Base-by-base conservation (phyloP, 2,113 vertebrate species). In the Ophiodon elongatus region DNA sequence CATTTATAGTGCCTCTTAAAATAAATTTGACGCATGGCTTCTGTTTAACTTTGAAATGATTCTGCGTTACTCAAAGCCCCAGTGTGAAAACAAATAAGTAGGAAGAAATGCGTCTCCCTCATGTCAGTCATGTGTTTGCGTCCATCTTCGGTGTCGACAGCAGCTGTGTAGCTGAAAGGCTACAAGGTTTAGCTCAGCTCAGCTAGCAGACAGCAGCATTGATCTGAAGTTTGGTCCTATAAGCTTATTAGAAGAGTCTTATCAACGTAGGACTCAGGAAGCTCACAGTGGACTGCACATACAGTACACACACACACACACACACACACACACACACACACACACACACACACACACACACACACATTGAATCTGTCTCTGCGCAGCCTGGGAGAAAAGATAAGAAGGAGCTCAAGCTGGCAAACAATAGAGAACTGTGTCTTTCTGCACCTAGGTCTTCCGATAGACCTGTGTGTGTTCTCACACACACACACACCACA, bases 381-480 rank as follows among this genome's bases (percentile, higher is more conserved):
- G n/a, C 54, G 70, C 72, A 71, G 69, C 64, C 83, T 90, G 88
- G 45, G 79, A 67, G 64, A 41, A 64, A 35, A 91, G 92, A 92
- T 94, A 93, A 93, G 87, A 31, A 74, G 19, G 57, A 87, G 82
- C 82, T 88, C 57, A 79, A 76, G 64, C 73, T 60, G 41, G 47
- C 78, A 77, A 87, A 90, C 88, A 88, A 92, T 70, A 17, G 63
- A 71, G 54, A 80, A 68, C 80, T 11, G 71, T 74, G 76, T 89
- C 29, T 59, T 29, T 76, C 67, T 79, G 68, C 67, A 74, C n/a
- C 2, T n/a, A 84, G 83, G 60, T 27, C 45, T 62, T 86, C 25
- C 43, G 77, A 67, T 54, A 11, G 25, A 8, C 27, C 69, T 56
- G 41, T 47, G 52, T 57, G 27, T 13, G 11, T 25, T 71, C 29